Percentiles rank a stretch among this genome's conserved stretches.
Conservation (phyloP, 2,797 vertebrate genomes). For the Chrysocyon brachyurus region DNA sequence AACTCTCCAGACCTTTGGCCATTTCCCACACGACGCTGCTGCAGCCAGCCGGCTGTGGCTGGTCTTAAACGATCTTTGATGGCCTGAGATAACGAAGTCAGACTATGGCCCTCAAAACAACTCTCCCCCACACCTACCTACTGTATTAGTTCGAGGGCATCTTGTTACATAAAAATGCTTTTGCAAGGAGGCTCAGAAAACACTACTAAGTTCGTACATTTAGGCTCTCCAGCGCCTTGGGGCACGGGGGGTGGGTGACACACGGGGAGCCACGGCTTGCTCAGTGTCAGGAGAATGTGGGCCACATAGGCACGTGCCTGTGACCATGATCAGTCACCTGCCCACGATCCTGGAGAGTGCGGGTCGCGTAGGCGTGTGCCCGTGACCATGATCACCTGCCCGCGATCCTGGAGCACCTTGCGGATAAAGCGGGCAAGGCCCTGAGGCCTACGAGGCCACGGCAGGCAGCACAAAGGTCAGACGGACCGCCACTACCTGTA, state of each 20-base stretch:
- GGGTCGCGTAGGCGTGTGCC: too few species aligned
- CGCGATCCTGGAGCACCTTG: too few species aligned
- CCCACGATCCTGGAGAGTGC: neutral
- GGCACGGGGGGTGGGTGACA: too few species aligned
- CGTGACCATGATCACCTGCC: too few species aligned
- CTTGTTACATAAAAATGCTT: neutral
- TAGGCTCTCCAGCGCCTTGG: neutral
- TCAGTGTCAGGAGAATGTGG: neutral
- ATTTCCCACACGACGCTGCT: constrained; percentile 65
- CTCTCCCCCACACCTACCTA: constrained; percentile 46
- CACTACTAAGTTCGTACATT: fast-evolving
- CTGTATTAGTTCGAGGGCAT: neutral
- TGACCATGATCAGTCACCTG: neutral
- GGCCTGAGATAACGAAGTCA: constrained; percentile 52
- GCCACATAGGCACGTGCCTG: neutral
- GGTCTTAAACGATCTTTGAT: constrained; percentile 76
- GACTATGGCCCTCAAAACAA: constrained; percentile 75
- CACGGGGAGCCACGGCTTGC: fast-evolving
- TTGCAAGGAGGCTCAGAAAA: constrained; percentile 45
- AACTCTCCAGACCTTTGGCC: constrained; percentile 53
- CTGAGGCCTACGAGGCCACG: neutral
- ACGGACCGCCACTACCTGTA: fast-evolving
- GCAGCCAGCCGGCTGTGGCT: constrained; percentile 78
- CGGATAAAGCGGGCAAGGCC: too few species aligned
- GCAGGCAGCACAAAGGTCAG: neutral